phyloP scores from a whole-genome alignment of 2,888 invertebrate genomes.

The Argyresthia goedartella region DNA sequence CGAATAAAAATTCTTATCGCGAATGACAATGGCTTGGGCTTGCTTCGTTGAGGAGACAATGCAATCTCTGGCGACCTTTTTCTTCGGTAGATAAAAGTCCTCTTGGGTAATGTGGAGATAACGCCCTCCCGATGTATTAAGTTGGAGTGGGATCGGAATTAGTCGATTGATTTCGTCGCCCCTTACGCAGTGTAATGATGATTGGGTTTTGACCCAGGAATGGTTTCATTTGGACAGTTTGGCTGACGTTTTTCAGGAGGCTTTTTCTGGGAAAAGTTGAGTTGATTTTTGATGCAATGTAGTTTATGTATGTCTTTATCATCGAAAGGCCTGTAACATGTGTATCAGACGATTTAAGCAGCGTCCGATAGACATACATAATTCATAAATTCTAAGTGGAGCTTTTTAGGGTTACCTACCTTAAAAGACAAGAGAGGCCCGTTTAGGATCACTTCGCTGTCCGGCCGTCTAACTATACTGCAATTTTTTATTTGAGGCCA shows the following conservation, averaged over 20 bases:
- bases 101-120: conserved; percentile 6
- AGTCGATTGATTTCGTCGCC: conserved; percentile 18
- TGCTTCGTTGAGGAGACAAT: conserved; percentile 9
- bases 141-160: conserved; percentile 13
- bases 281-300: no score
- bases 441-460: no score
- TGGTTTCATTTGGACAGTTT: not conserved
- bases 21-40: conserved; percentile 18
- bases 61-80: conserved; percentile 14
- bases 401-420: no score
- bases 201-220: conserved; percentile 9
- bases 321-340: no score
- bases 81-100: conserved; percentile 4
- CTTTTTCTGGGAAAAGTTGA: no score
- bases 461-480: no score
- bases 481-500: no score
- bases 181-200: conserved; percentile 15
- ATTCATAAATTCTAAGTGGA: no score
- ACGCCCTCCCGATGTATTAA: conserved; percentile 8
- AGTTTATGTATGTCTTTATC: no score
- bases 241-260: not conserved
- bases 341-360: no score
- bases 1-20: conserved; percentile 37
- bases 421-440: no score
- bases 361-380: no score